Evolutionary conservation across 2,797 vertebrate genomes (phyloP).

Genomic region (Hippopotamyrus pictus): DNA sequence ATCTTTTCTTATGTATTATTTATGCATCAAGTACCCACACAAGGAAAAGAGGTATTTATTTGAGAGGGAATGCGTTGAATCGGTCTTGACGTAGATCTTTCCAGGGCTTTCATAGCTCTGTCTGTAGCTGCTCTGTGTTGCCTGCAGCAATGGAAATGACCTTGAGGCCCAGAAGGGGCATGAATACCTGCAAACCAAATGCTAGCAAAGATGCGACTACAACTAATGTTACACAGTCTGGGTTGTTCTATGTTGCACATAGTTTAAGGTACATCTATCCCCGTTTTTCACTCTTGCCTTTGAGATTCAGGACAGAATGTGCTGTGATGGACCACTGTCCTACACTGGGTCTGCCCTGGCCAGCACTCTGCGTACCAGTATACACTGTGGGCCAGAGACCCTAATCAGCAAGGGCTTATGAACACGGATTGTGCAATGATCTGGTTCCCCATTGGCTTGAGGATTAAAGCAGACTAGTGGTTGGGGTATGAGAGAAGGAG

Average conservation of each 20-base stretch:
- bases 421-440: neutral
- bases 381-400: neutral
- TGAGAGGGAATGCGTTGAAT: neutral
- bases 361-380: neutral
- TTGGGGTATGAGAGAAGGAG: neutral
- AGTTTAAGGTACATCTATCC: neutral
- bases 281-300: neutral
- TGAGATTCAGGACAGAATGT: neutral
- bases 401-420: neutral
- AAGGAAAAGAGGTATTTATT: neutral
- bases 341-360: neutral
- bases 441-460: neutral
- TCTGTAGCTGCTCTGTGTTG: neutral
- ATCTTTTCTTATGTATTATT: conserved; percentile 3
- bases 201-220: neutral
- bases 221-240: neutral
- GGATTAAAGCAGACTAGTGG: neutral
- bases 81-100: neutral
- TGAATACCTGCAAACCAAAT: neutral
- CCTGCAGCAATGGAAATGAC: conserved; percentile 5
- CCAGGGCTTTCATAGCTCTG: neutral
- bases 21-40: neutral
- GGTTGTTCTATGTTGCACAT: neutral
- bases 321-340: neutral
- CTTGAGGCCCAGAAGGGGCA: neutral